These are phyloP conservation scores for Bradypodion ventrale DNA, from an alignment of 2,797 vertebrate genomes.

Conservation along the genomic window DNA sequence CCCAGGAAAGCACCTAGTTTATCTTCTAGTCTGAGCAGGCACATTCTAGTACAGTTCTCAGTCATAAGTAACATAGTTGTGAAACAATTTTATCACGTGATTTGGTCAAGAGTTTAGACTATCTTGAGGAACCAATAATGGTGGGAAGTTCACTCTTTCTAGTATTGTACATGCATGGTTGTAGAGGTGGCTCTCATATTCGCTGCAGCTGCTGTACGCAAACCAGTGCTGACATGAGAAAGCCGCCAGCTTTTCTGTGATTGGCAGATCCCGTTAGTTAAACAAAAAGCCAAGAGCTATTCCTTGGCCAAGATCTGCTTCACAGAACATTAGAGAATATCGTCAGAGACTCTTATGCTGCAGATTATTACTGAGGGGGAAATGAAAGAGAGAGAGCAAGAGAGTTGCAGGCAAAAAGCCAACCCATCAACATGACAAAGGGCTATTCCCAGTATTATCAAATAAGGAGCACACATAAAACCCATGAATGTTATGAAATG, in stretches of 20 bases:
- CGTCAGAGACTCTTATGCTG: neutral
- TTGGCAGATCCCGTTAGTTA: conserved; percentile 51
- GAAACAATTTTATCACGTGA: neutral
- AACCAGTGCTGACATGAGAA: conserved; percentile 62
- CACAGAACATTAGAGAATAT: conserved; percentile 22
- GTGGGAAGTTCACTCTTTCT: neutral
- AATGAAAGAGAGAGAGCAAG: neutral
- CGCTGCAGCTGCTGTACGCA: conserved; percentile 25
- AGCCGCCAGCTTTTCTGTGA: conserved; percentile 56
- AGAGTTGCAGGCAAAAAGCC: neutral
- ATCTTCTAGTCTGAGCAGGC: no score
- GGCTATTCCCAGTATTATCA: neutral
- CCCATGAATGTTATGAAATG: neutral
- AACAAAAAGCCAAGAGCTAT: conserved; percentile 58
- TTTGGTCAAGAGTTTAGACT: neutral
- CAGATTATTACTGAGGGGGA: neutral
- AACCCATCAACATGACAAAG: neutral
- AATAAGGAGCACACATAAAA: neutral
- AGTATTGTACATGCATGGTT: conserved; percentile 36
- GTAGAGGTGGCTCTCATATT: conserved; percentile 24
- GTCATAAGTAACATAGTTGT: neutral
- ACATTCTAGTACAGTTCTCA: neutral
- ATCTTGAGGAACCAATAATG: neutral
- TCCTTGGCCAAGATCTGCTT: conserved; percentile 40
- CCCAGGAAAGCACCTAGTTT: neutral